Conservation (phyloP, 2,888 invertebrate genomes). For the Arrhopalites spinosus region DNA sequence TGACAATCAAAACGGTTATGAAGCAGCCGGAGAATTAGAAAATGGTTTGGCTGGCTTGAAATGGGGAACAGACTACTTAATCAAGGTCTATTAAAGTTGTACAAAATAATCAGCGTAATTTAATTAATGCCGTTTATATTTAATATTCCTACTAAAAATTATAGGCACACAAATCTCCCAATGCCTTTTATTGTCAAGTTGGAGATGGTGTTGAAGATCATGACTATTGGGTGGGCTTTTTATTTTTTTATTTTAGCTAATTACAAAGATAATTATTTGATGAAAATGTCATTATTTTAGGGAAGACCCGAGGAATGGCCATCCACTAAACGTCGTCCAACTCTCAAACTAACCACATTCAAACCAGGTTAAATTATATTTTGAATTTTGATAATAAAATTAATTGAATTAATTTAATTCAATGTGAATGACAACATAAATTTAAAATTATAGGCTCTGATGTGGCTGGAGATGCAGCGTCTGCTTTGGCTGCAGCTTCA, state of each 20-base stretch:
- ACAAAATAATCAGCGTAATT: no score
- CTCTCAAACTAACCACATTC: constrained; percentile 64
- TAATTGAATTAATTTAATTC: no score
- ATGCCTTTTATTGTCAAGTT: constrained; percentile 66
- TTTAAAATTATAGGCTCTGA: constrained; percentile 61
- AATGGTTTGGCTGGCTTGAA: constrained; percentile 62
- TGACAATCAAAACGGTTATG: constrained; percentile 63
- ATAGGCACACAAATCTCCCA: constrained; percentile 58
- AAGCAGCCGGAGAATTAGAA: constrained; percentile 61
- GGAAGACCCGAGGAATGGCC: constrained; percentile 65
- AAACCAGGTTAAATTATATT: constrained; percentile 62
- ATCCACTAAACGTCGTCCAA: constrained; percentile 65
- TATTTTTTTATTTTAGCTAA: background rate
- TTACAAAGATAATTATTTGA: no score
- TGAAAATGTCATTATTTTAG: constrained; percentile 62
- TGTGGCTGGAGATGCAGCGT: constrained; percentile 67
- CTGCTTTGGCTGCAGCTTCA: constrained; percentile 65
- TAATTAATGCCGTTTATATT: no score
- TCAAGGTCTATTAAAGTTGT: constrained; percentile 62
- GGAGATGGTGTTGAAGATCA: constrained; percentile 64
- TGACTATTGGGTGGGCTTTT: constrained; percentile 63
- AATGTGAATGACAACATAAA: background rate
- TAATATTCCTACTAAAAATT: no score
- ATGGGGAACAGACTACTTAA: constrained; percentile 68
- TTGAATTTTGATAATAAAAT: background rate